Evolutionary conservation across 2,888 invertebrate species (phyloP), one percentile per base, ranked within the genome.

Genomic region (Sisyra terminalis): DNA sequence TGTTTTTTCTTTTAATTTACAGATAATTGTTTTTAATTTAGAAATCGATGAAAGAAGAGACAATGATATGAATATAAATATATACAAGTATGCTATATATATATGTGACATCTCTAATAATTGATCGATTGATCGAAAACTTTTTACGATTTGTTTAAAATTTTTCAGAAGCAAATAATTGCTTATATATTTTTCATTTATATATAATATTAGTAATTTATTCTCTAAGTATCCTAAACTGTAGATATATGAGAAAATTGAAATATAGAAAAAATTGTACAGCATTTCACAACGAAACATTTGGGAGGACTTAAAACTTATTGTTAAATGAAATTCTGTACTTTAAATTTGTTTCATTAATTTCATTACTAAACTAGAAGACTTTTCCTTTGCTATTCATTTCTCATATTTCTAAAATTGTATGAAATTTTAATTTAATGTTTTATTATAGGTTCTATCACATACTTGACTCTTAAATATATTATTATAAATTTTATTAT

Each of bases 41-140:
- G 77, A 78, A 78, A 78, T 75, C 67, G 67, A 72, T 77, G 72
- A 67, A 70, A 77, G 75, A 75, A 75, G 75, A 75, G 75, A 76
- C 75, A 75, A 75, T 75, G 74, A 75, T 75, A 77, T 77, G 76
- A 77, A 66, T 58, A 65, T 67, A 65, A 62, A 64, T 70, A 69
- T 68, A 61, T 69, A 69, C 66, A 67, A 59, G 60, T 60, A 62
- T 37, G 16, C 18, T 37, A 17, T 37, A 3, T 37, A 15, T 37
- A 13, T 35, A 35, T 37, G 16, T 37, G 37, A 37, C 37, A 37
- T 37, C 59, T 59, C 55, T 57, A 56, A 53, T 52, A 55, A 55
- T 50, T 56, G 55, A 37, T 37, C 37, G 18, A 37, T 37, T 18
- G 37, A 37, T 37, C 37, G 18, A 37, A 35, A 35, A 35, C 35